A percentile compares a stretch with the other conserved stretches of the same genome.
Evolutionary conservation across 64 coral and sea anemone genomes (phyloP).

Genomic region (Stylophora pistillata): DNA sequence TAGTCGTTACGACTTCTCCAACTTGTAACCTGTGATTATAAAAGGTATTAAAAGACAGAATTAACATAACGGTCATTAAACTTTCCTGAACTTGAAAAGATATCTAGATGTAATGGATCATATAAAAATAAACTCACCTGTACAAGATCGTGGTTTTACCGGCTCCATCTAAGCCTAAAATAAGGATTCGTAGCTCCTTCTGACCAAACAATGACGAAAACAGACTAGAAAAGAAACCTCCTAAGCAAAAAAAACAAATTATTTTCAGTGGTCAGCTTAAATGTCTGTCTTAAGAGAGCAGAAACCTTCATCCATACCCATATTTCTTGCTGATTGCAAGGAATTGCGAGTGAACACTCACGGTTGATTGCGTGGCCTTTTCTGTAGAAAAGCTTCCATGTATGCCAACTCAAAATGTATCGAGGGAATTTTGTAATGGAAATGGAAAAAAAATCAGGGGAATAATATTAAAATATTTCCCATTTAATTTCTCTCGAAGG

Average conservation of each 20-base stretch:
- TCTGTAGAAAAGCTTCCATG: background rate
- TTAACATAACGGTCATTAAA: background rate
- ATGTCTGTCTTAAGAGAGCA: background rate
- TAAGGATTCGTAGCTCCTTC: slow-evolving; percentile 94
- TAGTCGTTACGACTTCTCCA: slow-evolving; percentile 99
- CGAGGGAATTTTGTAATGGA: background rate
- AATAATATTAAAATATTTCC: no score
- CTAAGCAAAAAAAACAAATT: slow-evolving; percentile 42
- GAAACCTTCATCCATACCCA: slow-evolving; percentile 22
- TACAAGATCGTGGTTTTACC: slow-evolving; percentile 96
- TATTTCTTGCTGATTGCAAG: background rate
- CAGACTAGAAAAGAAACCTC: slow-evolving; percentile 91
- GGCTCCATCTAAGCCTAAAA: slow-evolving; percentile 92
- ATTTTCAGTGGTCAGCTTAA: background rate
- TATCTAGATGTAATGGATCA: background rate
- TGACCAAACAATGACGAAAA: slow-evolving; percentile 96
- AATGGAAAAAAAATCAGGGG: background rate
- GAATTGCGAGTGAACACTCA: background rate
- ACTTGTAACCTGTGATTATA: slow-evolving; percentile 85
- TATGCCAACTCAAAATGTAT: background rate
- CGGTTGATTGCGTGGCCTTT: slow-evolving; percentile 35
- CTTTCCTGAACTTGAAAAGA: background rate
- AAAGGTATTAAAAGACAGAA: slow-evolving; percentile 13
- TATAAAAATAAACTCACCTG: slow-evolving; percentile 60
- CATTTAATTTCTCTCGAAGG: background rate